Conservation (phyloP, 2,797 vertebrate genomes). For the Pygocentrus nattereri region DNA sequence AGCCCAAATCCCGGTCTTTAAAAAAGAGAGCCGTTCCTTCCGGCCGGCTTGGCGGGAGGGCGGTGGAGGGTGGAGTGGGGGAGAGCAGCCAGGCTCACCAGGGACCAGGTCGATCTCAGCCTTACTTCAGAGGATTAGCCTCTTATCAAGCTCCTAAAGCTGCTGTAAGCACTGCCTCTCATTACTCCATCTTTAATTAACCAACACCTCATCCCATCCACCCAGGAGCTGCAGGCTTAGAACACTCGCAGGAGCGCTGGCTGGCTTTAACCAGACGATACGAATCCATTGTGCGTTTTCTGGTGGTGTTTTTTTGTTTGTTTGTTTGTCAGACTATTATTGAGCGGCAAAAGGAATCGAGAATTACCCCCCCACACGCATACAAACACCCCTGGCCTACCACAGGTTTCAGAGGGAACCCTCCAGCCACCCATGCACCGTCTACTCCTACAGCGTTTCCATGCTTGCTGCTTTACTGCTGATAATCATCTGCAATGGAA, state of each 20-base stretch:
- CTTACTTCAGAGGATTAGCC: slow-evolving; percentile 82
- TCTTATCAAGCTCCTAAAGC: slow-evolving; percentile 81
- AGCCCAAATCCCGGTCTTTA: slow-evolving; percentile 67
- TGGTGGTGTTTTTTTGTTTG: neutral
- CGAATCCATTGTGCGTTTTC: slow-evolving; percentile 15
- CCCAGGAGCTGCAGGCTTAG: slow-evolving; percentile 65
- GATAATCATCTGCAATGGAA: slow-evolving; percentile 63
- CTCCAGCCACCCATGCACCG: slow-evolving; percentile 70
- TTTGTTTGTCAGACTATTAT: slow-evolving; percentile 8
- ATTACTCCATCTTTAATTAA: slow-evolving; percentile 87
- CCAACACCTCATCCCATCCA: slow-evolving; percentile 77
- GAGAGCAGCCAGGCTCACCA: slow-evolving; percentile 66
- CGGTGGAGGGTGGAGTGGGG: slow-evolving; percentile 51
- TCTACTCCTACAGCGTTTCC: slow-evolving; percentile 71
- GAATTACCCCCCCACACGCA: slow-evolving; percentile 41
- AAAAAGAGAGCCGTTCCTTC: slow-evolving; percentile 68
- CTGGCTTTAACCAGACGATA: slow-evolving; percentile 11
- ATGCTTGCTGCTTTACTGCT: slow-evolving; percentile 64
- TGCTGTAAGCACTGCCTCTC: slow-evolving; percentile 80
- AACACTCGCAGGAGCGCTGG: slow-evolving; percentile 44
- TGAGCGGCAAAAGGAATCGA: slow-evolving; percentile 18
- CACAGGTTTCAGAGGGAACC: slow-evolving; percentile 80
- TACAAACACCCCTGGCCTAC: slow-evolving; percentile 66
- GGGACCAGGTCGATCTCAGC: slow-evolving; percentile 77
- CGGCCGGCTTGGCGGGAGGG: slow-evolving; percentile 50